Conservation (phyloP, 2,113 vertebrate species). For the Cettia cetti region DNA sequence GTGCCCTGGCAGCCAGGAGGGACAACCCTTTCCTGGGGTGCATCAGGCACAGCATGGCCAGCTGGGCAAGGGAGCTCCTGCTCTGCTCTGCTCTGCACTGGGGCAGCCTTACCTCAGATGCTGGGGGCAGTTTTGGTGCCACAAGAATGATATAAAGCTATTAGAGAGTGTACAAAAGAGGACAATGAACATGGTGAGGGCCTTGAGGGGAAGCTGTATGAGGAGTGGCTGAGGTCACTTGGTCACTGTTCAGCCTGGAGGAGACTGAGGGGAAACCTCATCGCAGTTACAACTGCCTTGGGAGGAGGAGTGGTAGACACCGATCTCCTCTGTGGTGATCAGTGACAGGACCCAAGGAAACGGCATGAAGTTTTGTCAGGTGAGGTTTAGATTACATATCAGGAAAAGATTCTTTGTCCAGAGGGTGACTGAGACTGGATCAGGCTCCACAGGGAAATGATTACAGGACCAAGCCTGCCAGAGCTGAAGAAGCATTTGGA, state of each 20-base stretch:
- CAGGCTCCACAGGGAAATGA: neutral
- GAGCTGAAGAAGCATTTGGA: neutral
- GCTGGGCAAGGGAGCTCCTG: neutral
- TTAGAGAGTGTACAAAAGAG: neutral
- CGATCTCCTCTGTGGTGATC: neutral
- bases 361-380: neutral
- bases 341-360: neutral
- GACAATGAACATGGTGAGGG: neutral
- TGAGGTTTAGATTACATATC: neutral
- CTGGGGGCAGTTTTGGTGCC: neutral
- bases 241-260: neutral
- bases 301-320: neutral
- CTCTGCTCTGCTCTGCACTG: neutral
- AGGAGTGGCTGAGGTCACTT: neutral
- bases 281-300: neutral
- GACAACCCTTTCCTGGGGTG: fast-evolving
- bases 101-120: fast-evolving
- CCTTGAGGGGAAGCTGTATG: neutral
- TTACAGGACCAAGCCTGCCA: neutral
- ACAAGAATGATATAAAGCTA: neutral
- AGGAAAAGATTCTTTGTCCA: neutral
- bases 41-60: neutral
- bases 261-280: neutral
- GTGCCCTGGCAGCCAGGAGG: neutral
- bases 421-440: neutral